Percentiles rank a stretch among this genome's conserved stretches.
These are phyloP conservation scores for Poecilia velifera DNA, from an alignment of 2,797 vertebrate species.

Conservation along the genomic window DNA sequence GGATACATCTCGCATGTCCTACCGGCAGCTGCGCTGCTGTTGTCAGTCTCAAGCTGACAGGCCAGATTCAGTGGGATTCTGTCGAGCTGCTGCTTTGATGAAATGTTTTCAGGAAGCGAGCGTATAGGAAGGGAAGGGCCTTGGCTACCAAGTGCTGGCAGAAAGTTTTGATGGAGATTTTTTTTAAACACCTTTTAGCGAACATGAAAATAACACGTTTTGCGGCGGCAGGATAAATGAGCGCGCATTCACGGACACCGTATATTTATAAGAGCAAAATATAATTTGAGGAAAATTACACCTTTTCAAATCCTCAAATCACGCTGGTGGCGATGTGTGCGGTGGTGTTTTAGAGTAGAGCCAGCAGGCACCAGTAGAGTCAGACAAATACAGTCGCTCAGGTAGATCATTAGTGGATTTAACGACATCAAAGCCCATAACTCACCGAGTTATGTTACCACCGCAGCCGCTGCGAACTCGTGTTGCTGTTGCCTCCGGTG, in stretches of 20 bases:
- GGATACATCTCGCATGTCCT: constrained; percentile 47
- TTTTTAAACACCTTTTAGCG: constrained; percentile 14
- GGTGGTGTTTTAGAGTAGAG: constrained; percentile 47
- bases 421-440: constrained; percentile 68
- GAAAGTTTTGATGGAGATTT: constrained; percentile 22
- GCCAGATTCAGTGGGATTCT: constrained; percentile 54
- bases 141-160: constrained; percentile 20
- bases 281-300: constrained; percentile 62
- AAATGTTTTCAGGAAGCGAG: constrained; percentile 56
- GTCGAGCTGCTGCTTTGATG: constrained; percentile 54
- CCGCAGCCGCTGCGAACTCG: constrained; percentile 23
- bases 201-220: constrained; percentile 10
- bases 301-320: constrained; percentile 34
- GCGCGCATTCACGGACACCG: background rate
- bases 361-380: constrained; percentile 50
- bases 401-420: constrained; percentile 66
- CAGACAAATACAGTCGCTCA: constrained; percentile 61
- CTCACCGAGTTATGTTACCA: constrained; percentile 57
- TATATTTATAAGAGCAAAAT: constrained; percentile 45
- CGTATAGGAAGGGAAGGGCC: background rate
- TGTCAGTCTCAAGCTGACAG: constrained; percentile 64
- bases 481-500: constrained; percentile 49
- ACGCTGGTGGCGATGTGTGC: constrained; percentile 51
- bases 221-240: constrained; percentile 23
- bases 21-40: constrained; percentile 55